Conservation (phyloP, 2,797 vertebrate genomes). For the Gobio occitaniae region DNA sequence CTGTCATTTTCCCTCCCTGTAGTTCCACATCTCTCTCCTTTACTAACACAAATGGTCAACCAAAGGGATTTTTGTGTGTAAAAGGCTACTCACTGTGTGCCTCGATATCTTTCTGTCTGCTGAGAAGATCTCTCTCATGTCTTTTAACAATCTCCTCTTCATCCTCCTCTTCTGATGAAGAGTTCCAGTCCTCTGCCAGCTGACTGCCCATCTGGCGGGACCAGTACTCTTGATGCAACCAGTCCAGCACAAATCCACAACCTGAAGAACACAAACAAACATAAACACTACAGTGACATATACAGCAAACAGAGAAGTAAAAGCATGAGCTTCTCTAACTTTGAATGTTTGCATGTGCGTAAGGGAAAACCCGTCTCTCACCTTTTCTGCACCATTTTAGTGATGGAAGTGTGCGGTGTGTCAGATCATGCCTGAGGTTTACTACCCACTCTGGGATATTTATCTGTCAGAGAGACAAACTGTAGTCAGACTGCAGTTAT, state of each 20-base stretch:
- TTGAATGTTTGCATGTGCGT: neutral
- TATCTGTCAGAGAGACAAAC: slow-evolving; percentile 70
- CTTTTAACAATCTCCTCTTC: slow-evolving; percentile 74
- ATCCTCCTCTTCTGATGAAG: slow-evolving; percentile 72
- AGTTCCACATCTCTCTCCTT: neutral
- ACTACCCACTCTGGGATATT: slow-evolving; percentile 96
- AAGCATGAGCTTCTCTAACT: neutral
- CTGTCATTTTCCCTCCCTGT: neutral
- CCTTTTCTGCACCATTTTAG: slow-evolving; percentile 90
- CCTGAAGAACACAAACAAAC: slow-evolving; percentile 26
- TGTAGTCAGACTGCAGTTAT: neutral
- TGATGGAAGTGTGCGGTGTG: slow-evolving; percentile 88
- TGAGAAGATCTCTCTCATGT: slow-evolving; percentile 67
- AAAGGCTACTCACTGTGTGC: slow-evolving; percentile 76
- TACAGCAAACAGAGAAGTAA: neutral
- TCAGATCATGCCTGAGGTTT: slow-evolving; percentile 91
- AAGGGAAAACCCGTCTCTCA: slow-evolving; percentile 56
- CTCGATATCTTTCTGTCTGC: slow-evolving; percentile 79
- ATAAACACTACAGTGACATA: slow-evolving; percentile 21
- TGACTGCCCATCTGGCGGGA: slow-evolving; percentile 87
- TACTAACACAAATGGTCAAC: neutral
- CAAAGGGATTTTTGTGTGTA: neutral
- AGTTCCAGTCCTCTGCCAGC: slow-evolving; percentile 81
- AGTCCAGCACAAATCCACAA: slow-evolving; percentile 87
- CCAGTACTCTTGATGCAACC: slow-evolving; percentile 94